Percentiles rank a stretch among this genome's conserved stretches.
Conservation (phyloP, 2,113 vertebrate species). For the Bucco capensis region DNA sequence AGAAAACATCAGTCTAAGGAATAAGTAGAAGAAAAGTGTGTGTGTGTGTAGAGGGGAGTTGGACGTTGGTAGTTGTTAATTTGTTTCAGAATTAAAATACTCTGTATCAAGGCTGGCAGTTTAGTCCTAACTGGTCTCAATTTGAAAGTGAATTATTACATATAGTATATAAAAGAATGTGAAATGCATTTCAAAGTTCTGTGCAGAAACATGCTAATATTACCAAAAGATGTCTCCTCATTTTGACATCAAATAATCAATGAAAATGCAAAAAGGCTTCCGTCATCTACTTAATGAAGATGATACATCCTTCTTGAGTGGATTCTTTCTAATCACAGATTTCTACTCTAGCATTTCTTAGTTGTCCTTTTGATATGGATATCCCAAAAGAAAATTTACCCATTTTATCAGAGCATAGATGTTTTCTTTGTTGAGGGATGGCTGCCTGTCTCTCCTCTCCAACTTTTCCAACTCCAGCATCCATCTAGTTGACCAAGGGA, state of each 20-base stretch:
- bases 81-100: neutral
- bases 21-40: neutral
- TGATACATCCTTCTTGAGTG: neutral
- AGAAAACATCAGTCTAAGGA: neutral
- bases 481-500: neutral
- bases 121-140: neutral
- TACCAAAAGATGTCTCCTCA: neutral
- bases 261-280: neutral
- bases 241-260: neutral
- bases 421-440: neutral
- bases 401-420: neutral
- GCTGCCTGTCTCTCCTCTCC: neutral
- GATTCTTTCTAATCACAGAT: neutral
- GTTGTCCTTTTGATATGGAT: neutral
- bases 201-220: neutral
- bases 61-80: neutral
- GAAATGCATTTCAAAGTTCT: neutral
- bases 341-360: constrained; percentile 10
- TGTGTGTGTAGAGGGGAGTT: neutral
- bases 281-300: neutral
- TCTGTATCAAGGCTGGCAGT: neutral
- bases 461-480: neutral
- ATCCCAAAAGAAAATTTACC: neutral
- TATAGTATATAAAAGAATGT: neutral
- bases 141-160: neutral